phyloP scores from a whole-genome alignment of 2,113 vertebrate genomes.

The Austrofundulus limnaeus region DNA sequence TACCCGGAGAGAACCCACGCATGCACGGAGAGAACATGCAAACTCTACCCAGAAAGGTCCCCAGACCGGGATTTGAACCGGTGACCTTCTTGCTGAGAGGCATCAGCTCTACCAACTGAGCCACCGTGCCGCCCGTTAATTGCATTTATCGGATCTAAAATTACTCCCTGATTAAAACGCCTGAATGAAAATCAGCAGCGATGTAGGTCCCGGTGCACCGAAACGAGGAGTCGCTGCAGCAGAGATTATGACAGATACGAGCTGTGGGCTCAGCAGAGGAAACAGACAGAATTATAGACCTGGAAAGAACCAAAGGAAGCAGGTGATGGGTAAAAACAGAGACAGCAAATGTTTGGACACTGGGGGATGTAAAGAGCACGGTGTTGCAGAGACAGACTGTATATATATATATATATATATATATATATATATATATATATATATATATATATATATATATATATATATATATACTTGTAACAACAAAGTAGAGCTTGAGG shows the following conservation, averaged over 20 bases:
- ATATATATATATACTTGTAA: constrained; percentile 3
- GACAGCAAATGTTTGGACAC: constrained; percentile 13
- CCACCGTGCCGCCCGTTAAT: no score
- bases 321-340: constrained; percentile 5
- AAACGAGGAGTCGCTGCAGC: constrained; percentile 2
- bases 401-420: no score
- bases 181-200: constrained; percentile 36
- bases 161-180: constrained; percentile 45
- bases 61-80: no score
- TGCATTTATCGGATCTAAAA: constrained; percentile 57
- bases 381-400: background rate
- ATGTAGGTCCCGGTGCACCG: constrained; percentile 21
- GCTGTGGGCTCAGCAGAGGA: constrained; percentile 13
- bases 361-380: background rate
- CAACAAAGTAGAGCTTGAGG: background rate
- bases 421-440: no score
- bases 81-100: no score
- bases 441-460: no score
- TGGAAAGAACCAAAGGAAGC: constrained; percentile 1
- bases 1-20: no score
- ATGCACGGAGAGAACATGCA: no score
- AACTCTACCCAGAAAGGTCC: no score
- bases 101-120: no score
- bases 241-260: constrained; percentile 29
- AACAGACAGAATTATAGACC: constrained; percentile 2